These are phyloP conservation scores for Amphiprion clarkii DNA, from an alignment of 2,797 vertebrate genomes.

Conservation along the genomic window DNA sequence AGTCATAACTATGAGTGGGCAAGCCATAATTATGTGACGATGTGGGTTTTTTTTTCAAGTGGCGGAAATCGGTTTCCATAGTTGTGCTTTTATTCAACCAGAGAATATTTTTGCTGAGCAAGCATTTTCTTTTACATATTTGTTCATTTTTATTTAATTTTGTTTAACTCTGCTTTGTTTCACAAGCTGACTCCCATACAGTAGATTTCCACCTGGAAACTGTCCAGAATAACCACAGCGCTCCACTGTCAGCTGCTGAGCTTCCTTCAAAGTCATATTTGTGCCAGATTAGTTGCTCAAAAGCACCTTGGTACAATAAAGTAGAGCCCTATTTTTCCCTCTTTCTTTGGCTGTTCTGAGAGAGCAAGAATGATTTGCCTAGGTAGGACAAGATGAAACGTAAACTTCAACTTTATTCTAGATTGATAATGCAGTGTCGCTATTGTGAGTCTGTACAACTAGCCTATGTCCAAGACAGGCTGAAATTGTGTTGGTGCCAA, in stretches of 20 bases:
- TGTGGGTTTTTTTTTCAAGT: too few species aligned
- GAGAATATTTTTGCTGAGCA: constrained; percentile 69
- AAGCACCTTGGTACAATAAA: constrained; percentile 37
- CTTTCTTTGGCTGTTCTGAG: constrained; percentile 35
- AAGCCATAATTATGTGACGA: too few species aligned
- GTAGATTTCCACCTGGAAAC: constrained; percentile 33
- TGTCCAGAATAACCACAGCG: constrained; percentile 9
- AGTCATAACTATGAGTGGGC: too few species aligned
- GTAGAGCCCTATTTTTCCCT: constrained; percentile 5
- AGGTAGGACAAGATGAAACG: constrained; percentile 43
- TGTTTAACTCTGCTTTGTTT: constrained; percentile 52
- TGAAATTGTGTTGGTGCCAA: constrained; percentile 35
- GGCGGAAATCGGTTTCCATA: too few species aligned
- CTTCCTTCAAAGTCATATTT: background rate
- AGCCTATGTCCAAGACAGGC: constrained; percentile 56
- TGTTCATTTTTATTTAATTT: constrained; percentile 33
- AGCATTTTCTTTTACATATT: constrained; percentile 60
- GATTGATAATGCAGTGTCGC: constrained; percentile 73
- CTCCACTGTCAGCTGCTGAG: background rate
- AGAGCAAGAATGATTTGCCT: constrained; percentile 51
- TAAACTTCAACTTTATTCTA: constrained; percentile 39
- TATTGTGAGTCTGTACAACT: constrained; percentile 50
- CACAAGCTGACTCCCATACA: constrained; percentile 20
- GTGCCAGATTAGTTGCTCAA: constrained; percentile 51
- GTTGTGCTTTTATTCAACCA: constrained; percentile 52